These are phyloP conservation scores for Drosophila melanica DNA, from an alignment of 1,140 invertebrate genomes.

Conservation along the genomic window DNA sequence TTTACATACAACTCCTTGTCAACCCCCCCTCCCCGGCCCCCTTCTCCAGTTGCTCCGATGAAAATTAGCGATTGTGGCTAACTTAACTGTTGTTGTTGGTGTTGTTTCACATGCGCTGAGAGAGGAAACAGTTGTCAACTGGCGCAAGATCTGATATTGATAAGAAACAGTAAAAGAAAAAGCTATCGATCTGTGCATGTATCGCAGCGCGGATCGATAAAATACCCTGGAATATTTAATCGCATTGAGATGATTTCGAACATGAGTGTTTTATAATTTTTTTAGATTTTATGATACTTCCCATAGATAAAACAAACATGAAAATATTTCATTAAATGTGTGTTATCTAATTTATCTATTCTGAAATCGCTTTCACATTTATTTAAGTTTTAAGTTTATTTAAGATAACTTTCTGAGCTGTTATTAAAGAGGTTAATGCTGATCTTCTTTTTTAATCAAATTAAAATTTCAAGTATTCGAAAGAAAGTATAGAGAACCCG, in stretches of 20 bases:
- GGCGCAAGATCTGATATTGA: conserved; percentile 27
- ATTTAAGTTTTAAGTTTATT: too few species aligned
- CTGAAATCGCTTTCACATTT: too few species aligned
- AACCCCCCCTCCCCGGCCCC: neutral
- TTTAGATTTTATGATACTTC: too few species aligned
- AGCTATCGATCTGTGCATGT: conserved; percentile 6
- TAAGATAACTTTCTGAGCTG: too few species aligned
- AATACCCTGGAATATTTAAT: conserved; percentile 16
- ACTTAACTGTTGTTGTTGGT: conserved; percentile 43
- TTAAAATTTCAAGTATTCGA: too few species aligned
- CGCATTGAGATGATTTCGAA: too few species aligned
- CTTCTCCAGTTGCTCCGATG: conserved; percentile 38
- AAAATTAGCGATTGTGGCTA: conserved; percentile 75
- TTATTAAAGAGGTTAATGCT: too few species aligned
- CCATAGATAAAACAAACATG: too few species aligned
- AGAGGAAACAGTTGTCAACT: conserved; percentile 54
- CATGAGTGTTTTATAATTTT: too few species aligned
- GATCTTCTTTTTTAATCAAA: too few species aligned
- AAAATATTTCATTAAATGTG: too few species aligned
- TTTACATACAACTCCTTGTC: conserved; percentile 64
- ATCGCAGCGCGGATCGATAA: neutral
- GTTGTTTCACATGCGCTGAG: neutral
- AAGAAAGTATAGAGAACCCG: neutral
- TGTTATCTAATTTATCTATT: too few species aligned
- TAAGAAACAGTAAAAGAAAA: conserved; percentile 15